Evolutionary conservation across 2,797 vertebrate genomes (phyloP), one percentile per base, ranked within the genome.

Genomic region (Danio albolineatus): DNA sequence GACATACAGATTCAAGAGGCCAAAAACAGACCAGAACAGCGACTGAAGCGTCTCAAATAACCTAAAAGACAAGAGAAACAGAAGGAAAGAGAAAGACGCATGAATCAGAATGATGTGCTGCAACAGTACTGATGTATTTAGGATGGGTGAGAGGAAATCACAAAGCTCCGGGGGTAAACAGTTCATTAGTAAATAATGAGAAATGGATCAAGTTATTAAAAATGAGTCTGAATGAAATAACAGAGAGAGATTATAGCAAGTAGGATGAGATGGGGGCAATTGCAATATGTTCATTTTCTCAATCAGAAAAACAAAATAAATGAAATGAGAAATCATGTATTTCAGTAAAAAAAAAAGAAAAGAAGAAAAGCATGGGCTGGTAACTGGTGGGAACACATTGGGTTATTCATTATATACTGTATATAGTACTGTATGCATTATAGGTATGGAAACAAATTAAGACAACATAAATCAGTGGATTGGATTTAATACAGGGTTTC

Each of bases 31-130:
- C 97, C 97, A 98, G 93, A 98, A 98, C 85, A 98, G 95, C 1
- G 97, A 98, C 93, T 98, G 97, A 0, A 98, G 95, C 0, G 97
- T 98, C 92, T 98, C 97, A 0, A 98, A 98, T 46, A 98, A 92
- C 85, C 97, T 98, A 92, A 10, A 46, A 90, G 83, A 17, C 16
- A 62, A 1, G 9, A 17, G 53, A 65, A 38, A 7, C 10, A 44
- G 41, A 70, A 46, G 21, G 7, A 28, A 57, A 64, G 6, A 19
- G 9, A 36, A 46, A 2, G 17, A 59, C 12, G 36, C 10, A 56
- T 17, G 9, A 54, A 67, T 67, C 53, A 10, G 14, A 61, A 39
- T 49, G 14, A 19, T 49, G 28, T 17, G 16, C 43, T 56, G 46
- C 17, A 57, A 14, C 43, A 49, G 39, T 10, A 48, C 21, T 78